These are phyloP conservation scores for Noctua comes DNA, from an alignment of 2,888 invertebrate species.

Conservation along the genomic window DNA sequence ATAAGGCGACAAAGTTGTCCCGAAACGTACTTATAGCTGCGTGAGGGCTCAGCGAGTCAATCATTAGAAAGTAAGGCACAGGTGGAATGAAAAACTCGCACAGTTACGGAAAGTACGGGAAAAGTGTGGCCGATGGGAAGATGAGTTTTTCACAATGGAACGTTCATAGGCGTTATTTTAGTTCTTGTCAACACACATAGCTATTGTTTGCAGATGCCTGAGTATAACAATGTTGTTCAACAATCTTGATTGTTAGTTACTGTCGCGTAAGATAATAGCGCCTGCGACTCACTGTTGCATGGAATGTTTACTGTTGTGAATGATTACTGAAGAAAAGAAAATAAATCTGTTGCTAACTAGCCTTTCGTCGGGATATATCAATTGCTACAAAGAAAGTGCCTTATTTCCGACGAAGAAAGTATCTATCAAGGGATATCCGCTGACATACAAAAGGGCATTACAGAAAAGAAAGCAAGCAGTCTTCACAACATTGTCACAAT, in stretches of 20 bases:
- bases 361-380: constrained; percentile 27
- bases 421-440: constrained; percentile 58
- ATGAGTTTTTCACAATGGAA: constrained; percentile 64
- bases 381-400: constrained; percentile 36
- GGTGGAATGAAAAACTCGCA: constrained; percentile 70
- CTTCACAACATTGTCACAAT: constrained; percentile 33
- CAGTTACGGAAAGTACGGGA: constrained; percentile 75
- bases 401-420: constrained; percentile 40
- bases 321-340: constrained; percentile 25
- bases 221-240: constrained; percentile 64
- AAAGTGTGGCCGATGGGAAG: constrained; percentile 73
- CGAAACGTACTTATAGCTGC: constrained; percentile 50
- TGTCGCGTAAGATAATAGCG: constrained; percentile 54
- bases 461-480: constrained; percentile 68
- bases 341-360: constrained; percentile 24
- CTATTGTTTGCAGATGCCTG: constrained; percentile 67
- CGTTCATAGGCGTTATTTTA: constrained; percentile 60
- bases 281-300: constrained; percentile 31
- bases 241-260: constrained; percentile 60
- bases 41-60: constrained; percentile 61
- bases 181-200: constrained; percentile 61
- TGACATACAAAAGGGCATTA: constrained; percentile 60
- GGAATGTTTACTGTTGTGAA: constrained; percentile 27
- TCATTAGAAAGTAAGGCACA: constrained; percentile 73
- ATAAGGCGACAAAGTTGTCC: constrained; percentile 76